These are phyloP conservation scores for Cryptosula pallasiana DNA, from an alignment of 2,888 invertebrate genomes.

Conservation along the genomic window DNA sequence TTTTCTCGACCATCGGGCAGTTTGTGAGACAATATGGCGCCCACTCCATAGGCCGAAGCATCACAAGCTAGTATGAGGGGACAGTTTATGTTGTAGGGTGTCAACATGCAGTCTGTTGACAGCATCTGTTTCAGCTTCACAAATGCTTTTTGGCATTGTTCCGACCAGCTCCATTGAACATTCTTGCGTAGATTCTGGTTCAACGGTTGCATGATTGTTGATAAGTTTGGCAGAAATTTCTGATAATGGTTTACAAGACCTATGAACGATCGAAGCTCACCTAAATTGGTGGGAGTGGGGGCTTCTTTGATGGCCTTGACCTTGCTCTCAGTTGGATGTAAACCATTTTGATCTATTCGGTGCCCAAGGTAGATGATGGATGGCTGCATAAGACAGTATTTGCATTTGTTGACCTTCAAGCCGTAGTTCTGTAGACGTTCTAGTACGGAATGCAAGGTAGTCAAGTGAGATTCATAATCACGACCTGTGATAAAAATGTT, in stretches of 20 bases:
- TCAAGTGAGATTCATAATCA: not conserved
- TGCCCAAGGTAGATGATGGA: not conserved
- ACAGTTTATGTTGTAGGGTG: slow-evolving; percentile 25
- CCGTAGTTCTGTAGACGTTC: slow-evolving; percentile 21
- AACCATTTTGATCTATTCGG: slow-evolving; percentile 22
- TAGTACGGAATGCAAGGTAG: slow-evolving; percentile 15
- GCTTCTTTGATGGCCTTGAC: slow-evolving; percentile 25
- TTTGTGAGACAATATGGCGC: not conserved
- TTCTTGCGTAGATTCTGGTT: not conserved
- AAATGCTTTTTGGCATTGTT: no score
- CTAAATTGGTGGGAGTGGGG: no score
- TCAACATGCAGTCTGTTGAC: slow-evolving; percentile 25
- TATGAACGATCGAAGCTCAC: no score
- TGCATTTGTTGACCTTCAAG: slow-evolving; percentile 13
- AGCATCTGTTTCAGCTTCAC: slow-evolving; percentile 25
- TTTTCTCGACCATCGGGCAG: not conserved
- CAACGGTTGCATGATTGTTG: slow-evolving; percentile 7
- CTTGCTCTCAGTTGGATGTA: slow-evolving; percentile 22
- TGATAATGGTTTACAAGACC: no score
- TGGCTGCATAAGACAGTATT: slow-evolving; percentile 23
- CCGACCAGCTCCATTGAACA: not conserved
- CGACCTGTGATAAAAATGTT: slow-evolving; percentile 27
- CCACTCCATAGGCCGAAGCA: not conserved
- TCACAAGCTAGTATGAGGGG: not conserved
- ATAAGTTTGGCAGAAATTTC: no score